Conservation (phyloP, 2,113 vertebrate genomes). For the Barnardius zonarius region DNA sequence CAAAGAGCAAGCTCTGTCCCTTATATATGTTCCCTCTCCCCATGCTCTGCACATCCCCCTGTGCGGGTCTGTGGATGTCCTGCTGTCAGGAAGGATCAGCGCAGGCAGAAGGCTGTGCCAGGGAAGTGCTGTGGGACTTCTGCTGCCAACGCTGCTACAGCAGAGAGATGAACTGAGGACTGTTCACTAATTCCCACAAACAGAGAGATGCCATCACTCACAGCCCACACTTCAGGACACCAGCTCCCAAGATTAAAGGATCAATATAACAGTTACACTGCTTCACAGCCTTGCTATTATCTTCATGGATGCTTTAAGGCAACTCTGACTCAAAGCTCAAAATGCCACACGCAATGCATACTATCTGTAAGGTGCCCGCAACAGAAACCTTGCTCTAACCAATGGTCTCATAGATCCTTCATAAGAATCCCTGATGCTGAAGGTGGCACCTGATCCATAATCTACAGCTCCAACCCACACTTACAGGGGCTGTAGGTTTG, state of each 20-base stretch:
- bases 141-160: background rate
- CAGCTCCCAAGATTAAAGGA: background rate
- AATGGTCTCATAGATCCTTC: rapidly evolving
- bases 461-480: rapidly evolving
- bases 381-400: background rate
- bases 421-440: background rate
- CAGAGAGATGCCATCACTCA: background rate
- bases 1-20: background rate
- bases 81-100: rapidly evolving
- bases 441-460: rapidly evolving
- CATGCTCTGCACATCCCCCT: rapidly evolving
- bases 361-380: rapidly evolving
- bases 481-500: background rate
- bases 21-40: rapidly evolving
- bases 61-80: rapidly evolving
- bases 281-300: background rate
- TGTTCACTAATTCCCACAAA: rapidly evolving
- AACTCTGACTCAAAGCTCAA: background rate
- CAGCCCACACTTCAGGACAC: background rate
- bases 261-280: rapidly evolving
- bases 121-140: background rate
- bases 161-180: background rate
- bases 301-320: background rate
- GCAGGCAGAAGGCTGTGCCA: background rate
- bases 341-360: rapidly evolving